Base-by-base conservation (phyloP, 2,113 vertebrate genomes). In the Herpetotheres cachinnans region DNA sequence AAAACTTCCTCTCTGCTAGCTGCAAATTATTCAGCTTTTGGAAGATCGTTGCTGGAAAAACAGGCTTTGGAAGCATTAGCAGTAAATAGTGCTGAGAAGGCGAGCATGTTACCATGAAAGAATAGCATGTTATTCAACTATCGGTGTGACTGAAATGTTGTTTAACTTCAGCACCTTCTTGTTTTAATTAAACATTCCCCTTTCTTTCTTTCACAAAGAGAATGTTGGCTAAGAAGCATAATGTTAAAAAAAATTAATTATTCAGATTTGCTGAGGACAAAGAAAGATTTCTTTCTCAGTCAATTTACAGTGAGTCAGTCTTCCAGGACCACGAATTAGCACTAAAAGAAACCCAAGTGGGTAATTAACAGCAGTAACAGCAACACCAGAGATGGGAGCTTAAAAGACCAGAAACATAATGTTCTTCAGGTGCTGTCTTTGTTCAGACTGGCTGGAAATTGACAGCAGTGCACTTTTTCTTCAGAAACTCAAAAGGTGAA, bases 131-230 rank as follows among this genome's bases (percentile, higher is more conserved):
- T 70, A 74, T 72, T 91, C 87, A 92, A 70, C 69, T 92, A 62
- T 32, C 1, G 10, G n/a, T 62, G n/a, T 84, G 80, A 94, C 61
- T 94, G 96, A 94, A 94, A 44, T 74, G 63, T 66, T 95, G 67
- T 89, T 96, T 91, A 97, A 96, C 70, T 96, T 82, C 59, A 82
- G 46, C 13, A 17, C 44, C 93, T 94, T 74, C 76, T 95, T 94
- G 30, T 97, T 98, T 95, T 95, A 96, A 97, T 96, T 91, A 97
- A 97, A 96, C 89, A 95, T 69, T 72, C 14, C 62, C 46, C 55
- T 89, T 92, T 73, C 42, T 82, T 95, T 92, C 83, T 94, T 95
- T 92, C 61, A 61, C 0, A 0, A 97, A 77, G 50, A 88, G 44
- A 93, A 55, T 92, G 82, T 92, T 7, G 4, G 62, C 70, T 86